Evolutionary conservation across 2,797 vertebrate genomes (phyloP).

Genomic region (Lophotriccus pileatus): DNA sequence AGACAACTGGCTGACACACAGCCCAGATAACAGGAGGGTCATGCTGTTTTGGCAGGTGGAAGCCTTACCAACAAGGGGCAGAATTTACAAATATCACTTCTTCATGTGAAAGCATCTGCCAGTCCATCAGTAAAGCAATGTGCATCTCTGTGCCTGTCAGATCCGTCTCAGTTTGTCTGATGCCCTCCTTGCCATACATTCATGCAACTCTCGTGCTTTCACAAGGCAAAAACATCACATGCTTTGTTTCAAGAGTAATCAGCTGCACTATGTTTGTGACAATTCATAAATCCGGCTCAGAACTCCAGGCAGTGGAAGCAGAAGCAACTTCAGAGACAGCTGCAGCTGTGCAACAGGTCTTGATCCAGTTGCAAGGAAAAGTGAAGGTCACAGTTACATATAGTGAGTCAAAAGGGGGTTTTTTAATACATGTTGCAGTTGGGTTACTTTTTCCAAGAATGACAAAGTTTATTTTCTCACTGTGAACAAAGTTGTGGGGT

Average conservation of each 20-base stretch:
- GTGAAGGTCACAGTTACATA: not conserved
- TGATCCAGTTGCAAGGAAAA: fast-evolving
- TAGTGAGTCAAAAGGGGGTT: fast-evolving
- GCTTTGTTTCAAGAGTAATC: not conserved
- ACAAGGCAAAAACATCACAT: not conserved
- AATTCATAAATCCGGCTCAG: not conserved
- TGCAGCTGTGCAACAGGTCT: not conserved
- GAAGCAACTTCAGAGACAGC: not conserved
- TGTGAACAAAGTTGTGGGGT: not conserved
- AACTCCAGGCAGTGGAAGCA: not conserved
- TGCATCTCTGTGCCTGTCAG: not conserved
- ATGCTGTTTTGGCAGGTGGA: not conserved
- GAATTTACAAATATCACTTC: not conserved
- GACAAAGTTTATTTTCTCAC: not conserved
- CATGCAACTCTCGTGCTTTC: not conserved
- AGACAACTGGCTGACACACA: not conserved
- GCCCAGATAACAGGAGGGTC: not conserved
- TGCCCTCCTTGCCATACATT: not conserved
- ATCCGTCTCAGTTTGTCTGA: not conserved
- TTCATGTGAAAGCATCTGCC: not conserved
- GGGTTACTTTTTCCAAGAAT: not conserved
- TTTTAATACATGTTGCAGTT: not conserved
- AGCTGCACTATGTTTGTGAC: not conserved
- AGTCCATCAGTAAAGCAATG: not conserved
- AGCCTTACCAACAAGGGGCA: not conserved